Base-by-base conservation (phyloP, 1,140 invertebrate genomes). In the Ylistrum balloti region DNA sequence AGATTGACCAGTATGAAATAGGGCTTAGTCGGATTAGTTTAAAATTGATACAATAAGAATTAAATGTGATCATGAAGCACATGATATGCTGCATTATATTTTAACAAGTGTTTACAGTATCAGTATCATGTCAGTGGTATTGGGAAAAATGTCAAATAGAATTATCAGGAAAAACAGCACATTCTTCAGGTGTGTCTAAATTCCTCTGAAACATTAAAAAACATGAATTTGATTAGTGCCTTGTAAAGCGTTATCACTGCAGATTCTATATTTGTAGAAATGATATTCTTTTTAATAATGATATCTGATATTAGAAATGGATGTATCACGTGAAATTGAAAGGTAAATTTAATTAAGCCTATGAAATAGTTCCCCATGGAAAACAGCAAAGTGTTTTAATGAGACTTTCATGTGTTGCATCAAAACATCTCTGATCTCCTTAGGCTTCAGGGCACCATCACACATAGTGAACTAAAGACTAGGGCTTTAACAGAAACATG, bases 201-300 rank as follows among this genome's bases (percentile, higher is more conserved):
- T 74, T 28, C 22, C 1, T 74, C 0, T 74, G 13, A 74, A 74
- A 28, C 17, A 74, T 74, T 74, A 74, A 74, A 48, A 48, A 22
- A 10, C 11, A 17, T 48, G 22, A 48, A 74, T n/a, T 17, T 28
- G 17, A 74, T 74, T 74, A 74, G 56, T 28, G n/a, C 28, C 28
- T n/a, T 7, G 56, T 22, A 48, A 5, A n/a, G 56, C 9, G 56
- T 9, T 74, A 74, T 74, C 28, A n/a, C 22, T 5, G 17, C 56
- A 74, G n/a, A 28, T 74, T 74, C 56, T 74, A n/a, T 74, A 74
- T 74, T 74, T 74, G 56, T 74, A n/a, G 28, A 74, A 28, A 74
- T 74, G 28, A 28, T 74, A 74, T 0, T 74, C 22, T 74, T n/a
- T 74, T 74, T 74, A 28, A n/a, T 28, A 28, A 74, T 15, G 7